Evolutionary conservation across 2,797 vertebrate genomes (phyloP), one percentile per base, ranked within the genome.

Genomic region (Notamacropus eugenii): DNA sequence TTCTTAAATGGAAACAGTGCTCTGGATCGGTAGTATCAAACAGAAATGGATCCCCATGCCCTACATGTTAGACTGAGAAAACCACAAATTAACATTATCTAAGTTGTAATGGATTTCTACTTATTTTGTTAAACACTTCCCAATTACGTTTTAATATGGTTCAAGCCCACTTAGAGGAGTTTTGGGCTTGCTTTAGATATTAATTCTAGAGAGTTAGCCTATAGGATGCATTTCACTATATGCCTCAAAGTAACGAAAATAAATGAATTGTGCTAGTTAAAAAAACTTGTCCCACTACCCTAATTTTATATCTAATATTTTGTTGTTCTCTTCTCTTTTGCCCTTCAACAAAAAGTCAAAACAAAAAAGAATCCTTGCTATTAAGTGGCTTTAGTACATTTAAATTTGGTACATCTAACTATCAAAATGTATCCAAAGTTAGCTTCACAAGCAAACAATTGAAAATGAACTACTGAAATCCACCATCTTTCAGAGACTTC

Each of bases 291-390:
- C 92, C 93, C 67, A 93, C 46, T 93, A 74, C 57, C 67, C 90
- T 94, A 92, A 96, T 58, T 93, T 91, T 92, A 54, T 62, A 87
- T 62, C 82, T 57, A 96, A 90, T 31, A 95, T 34, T 67, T n/a
- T 67, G 62, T 34, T 67, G 13, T n/a, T 67, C 34, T 67, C 13
- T 14, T n/a, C 34, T 52, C 62, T 67, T 67, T n/a, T 34, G 34
- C 12, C 62, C 12, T 14, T 16, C 34, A n/a, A n/a, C 4, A 58
- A 58, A 16, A 67, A n/a, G 29, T 31, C 29, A 59, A 31, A 31
- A 59, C 29, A 31, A 59, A 59, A 59, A 59, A 59, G 58, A 59
- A 59, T 31, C 58, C 29, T 59, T 59, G 58, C 29, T 59, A 59
- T 31, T 59, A 59, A 59, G 29, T 59, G 10, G 58, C 29, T 59